Evolutionary conservation across 1,140 invertebrate genomes (phyloP), one percentile per base, ranked within the genome.

Genomic region (Panagrolaimus sp.): DNA sequence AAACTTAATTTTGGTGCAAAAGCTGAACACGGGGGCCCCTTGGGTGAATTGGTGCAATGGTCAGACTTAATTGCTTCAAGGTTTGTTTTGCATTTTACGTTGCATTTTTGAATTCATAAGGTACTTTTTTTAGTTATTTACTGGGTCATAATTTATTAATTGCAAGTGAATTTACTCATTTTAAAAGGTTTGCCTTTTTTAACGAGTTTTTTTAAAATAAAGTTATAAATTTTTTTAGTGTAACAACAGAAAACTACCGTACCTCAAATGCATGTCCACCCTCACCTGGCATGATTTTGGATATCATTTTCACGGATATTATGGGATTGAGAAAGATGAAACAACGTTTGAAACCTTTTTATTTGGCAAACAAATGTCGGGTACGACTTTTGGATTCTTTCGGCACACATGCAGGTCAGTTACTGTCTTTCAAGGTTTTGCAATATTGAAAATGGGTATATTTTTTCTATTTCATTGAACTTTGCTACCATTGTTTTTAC

Each of bases 401-500:
- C 78, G 85, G 85, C 6, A 86, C 85, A 45, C 85, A 86, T 62
- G 84, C 85, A 44, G n/a, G n/a, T n/a, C n/a, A n/a, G n/a, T n/a
- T n/a, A n/a, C n/a, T n/a, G n/a, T n/a, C n/a, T n/a, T n/a, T n/a
- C n/a, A n/a, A n/a, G n/a, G n/a, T n/a, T n/a, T n/a, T n/a, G n/a
- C n/a, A n/a, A n/a, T n/a, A n/a, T n/a, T n/a, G n/a, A n/a, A n/a
- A n/a, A n/a, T n/a, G n/a, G n/a, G n/a, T n/a, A n/a, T n/a, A n/a
- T n/a, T n/a, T n/a, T n/a, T n/a, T n/a, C n/a, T n/a, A n/a, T n/a
- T n/a, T n/a, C n/a, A n/a, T n/a, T n/a, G n/a, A n/a, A n/a, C n/a
- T n/a, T n/a, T n/a, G n/a, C n/a, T n/a, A n/a, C n/a, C n/a, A n/a
- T n/a, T n/a, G n/a, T n/a, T n/a, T n/a, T n/a, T n/a, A n/a, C n/a